Percentiles rank a stretch among this genome's conserved stretches.
phyloP scores from a whole-genome alignment of 1,140 invertebrate species.

The Pseudoatta argentina region DNA sequence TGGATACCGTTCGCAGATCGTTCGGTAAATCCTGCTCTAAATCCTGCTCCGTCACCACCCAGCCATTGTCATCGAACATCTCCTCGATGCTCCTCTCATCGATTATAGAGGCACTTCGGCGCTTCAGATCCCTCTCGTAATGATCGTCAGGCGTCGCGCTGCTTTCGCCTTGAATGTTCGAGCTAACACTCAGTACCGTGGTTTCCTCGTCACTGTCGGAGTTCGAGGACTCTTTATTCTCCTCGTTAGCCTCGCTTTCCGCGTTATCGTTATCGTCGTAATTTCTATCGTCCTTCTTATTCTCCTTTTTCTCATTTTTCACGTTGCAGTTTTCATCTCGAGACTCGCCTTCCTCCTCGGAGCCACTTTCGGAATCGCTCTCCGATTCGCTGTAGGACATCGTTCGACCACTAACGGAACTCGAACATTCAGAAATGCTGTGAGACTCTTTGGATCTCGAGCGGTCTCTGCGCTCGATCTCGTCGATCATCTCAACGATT shows the following conservation, averaged over 20 bases:
- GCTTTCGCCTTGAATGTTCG: conserved; percentile 25
- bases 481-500: conserved; percentile 36
- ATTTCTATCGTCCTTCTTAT: not conserved
- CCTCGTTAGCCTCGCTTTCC: not conserved
- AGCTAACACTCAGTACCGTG: conserved; percentile 48
- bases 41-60: conserved; percentile 80
- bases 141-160: conserved; percentile 31
- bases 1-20: not conserved
- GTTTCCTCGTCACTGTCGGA: conserved; percentile 54
- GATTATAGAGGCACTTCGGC: conserved; percentile 68
- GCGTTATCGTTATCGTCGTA: conserved; percentile 4
- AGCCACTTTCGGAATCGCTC: conserved; percentile 32
- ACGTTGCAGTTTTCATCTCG: conserved; percentile 70
- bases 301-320: conserved; percentile 48
- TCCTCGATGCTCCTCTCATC: conserved; percentile 74
- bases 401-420: conserved; percentile 3
- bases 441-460: conserved; percentile 45
- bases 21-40: conserved; percentile 33
- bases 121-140: conserved; percentile 39
- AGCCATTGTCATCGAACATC: conserved; percentile 84
- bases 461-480: conserved; percentile 9
- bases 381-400: conserved; percentile 29
- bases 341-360: conserved; percentile 33
- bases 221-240: conserved; percentile 45
- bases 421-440: conserved; percentile 38